Base-by-base conservation (phyloP, 2,113 vertebrate species). In the Nematolebias whitei region DNA sequence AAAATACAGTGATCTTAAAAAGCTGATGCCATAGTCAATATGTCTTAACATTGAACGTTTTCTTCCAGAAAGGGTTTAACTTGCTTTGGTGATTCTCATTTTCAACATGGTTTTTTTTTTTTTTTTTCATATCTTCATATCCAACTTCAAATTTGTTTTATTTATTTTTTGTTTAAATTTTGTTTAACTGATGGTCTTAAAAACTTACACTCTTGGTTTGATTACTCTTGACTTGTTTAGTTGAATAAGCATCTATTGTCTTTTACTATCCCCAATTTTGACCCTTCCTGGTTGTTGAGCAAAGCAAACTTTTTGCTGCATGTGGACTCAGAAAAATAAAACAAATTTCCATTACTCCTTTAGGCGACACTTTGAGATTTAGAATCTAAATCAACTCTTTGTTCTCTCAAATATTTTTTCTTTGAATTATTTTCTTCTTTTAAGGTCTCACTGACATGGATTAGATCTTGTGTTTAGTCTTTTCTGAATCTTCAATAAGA, bases 401-500 rank as follows among this genome's bases (percentile, higher is more conserved):
- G 15, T 52, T 41, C 0, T 35, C 14, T 7, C 39, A 12, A 40
- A 19, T 57, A 49, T 64, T 62, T 65, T 53, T 47, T 2, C 24
- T 55, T 52, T 32, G 5, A 9, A 45, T 45, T 40, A 16, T 38
- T 54, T 54, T 4, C 26, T 48, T 55, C 52, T n/a, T 52, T 49
- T 14, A 22, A 63, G 66, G 53, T 2, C 63, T 41, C 10, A 1
- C 32, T 78, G 74, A 77, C 69, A 68, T 48, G 44, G 62, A 80
- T 75, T 45, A 64, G 5, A 35, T 59, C 0, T 26, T 10, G 5
- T 74, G 53, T 80, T 80, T 80, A 55, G 59, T 71, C 57, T 82
- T 15, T 20, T 41, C n/a, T 47, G 18, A 67, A 41, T 69, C 71
- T 51, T 70, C 74, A 63, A 12, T 40, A 20, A 3, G 49, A 48